These are phyloP conservation scores for Leptestheria dahalacensis DNA, from an alignment of 1,140 invertebrate genomes.

Conservation along the genomic window DNA sequence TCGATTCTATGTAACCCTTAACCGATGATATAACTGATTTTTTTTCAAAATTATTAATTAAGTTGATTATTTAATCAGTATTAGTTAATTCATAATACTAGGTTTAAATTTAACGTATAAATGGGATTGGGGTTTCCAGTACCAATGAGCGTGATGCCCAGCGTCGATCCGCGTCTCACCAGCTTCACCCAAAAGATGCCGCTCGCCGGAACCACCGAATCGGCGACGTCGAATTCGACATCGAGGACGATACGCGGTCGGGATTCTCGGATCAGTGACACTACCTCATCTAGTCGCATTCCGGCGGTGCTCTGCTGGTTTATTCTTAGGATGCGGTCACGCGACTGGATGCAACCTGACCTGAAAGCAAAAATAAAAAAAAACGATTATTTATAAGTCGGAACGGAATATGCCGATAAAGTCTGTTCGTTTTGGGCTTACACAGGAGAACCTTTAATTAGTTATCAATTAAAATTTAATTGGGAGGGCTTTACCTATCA, in stretches of 20 bases:
- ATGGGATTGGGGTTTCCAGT: no score
- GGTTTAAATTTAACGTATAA: background rate
- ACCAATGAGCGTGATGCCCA: conserved; percentile 77
- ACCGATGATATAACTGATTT: no score
- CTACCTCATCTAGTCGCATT: conserved; percentile 33
- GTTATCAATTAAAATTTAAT: conserved; percentile 4
- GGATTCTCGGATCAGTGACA: conserved; percentile 32
- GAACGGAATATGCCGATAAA: no score
- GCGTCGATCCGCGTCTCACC: conserved; percentile 52
- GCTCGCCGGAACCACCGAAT: conserved; percentile 73
- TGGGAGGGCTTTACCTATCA: conserved; percentile 56
- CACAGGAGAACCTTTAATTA: no score
- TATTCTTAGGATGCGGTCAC: conserved; percentile 65
- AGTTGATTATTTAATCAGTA: no score
- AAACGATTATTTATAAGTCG: no score
- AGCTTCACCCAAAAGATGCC: conserved; percentile 82
- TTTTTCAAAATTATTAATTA: no score
- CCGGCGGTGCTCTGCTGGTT: conserved; percentile 43
- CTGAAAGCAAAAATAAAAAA: conserved; percentile 22
- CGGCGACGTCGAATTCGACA: conserved; percentile 84
- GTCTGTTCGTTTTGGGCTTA: no score
- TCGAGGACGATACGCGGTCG: conserved; percentile 35
- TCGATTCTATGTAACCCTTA: no score
- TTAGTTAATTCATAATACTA: background rate
- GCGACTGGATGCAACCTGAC: conserved; percentile 60